These are phyloP conservation scores for Babylonia areolata DNA, from an alignment of 1,140 invertebrate species.

Conservation along the genomic window DNA sequence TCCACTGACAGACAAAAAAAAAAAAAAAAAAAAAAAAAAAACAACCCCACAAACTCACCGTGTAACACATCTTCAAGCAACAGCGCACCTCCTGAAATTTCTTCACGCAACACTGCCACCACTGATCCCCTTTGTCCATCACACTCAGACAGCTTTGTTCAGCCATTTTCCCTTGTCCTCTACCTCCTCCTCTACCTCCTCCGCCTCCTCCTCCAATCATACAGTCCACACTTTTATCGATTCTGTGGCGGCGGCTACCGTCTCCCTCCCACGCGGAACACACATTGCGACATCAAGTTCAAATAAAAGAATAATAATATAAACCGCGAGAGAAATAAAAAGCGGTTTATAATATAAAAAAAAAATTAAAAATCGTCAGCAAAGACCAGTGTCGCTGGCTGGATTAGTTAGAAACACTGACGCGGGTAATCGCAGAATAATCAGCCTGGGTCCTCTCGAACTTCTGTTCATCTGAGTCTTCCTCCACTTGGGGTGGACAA, in stretches of 20 bases:
- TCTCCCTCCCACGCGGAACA: background rate
- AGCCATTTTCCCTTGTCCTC: background rate
- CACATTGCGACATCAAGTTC: background rate
- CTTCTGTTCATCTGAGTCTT: no score
- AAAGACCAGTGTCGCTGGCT: no score
- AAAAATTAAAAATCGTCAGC: no score
- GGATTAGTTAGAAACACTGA: no score
- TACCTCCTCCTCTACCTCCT: background rate
- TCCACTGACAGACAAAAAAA: no score
- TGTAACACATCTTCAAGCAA: slow-evolving; percentile 15
- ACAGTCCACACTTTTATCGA: background rate
- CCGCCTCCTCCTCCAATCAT: background rate
- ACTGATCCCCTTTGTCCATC: slow-evolving; percentile 8
- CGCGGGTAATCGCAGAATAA: no score
- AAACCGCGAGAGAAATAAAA: no score
- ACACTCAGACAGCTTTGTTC: background rate
- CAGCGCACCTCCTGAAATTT: slow-evolving; percentile 7
- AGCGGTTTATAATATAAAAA: no score
- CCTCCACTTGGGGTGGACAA: no score
- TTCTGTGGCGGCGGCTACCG: background rate
- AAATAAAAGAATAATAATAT: no score
- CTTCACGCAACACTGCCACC: slow-evolving; percentile 19
- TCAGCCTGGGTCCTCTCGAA: no score
- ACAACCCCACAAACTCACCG: background rate
- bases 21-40: background rate